Evolutionary conservation across 64 coral and sea anemone species (phyloP).

Genomic region (Montipora efflorescens): DNA sequence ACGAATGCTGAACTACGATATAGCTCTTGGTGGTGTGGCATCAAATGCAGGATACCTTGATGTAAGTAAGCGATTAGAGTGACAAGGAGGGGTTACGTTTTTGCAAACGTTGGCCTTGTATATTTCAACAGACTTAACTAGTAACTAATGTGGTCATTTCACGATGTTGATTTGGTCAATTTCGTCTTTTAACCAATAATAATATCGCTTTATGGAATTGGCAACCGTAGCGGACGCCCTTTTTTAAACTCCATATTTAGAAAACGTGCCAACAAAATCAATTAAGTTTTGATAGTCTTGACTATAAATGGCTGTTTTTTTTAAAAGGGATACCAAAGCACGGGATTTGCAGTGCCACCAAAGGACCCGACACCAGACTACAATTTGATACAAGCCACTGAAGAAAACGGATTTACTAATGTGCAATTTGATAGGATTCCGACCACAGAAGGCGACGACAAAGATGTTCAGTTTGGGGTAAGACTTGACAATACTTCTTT

Average conservation of each 20-base stretch:
- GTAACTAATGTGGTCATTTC: no score
- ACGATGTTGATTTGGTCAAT: no score
- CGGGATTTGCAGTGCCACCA: neutral
- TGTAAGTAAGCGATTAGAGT: neutral
- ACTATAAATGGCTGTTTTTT: neutral
- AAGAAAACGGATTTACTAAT: slow-evolving; percentile 3
- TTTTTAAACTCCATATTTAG: no score
- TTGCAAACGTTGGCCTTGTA: no score
- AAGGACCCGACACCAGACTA: slow-evolving; percentile 8
- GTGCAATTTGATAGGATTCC: slow-evolving; percentile 16
- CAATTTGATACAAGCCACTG: slow-evolving; percentile 10
- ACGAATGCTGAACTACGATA: neutral
- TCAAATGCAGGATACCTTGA: neutral
- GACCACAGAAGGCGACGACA: neutral
- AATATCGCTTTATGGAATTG: no score
- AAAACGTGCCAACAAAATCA: no score
- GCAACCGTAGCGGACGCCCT: no score
- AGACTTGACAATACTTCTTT: neutral
- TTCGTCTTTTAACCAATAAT: no score
- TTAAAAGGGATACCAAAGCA: neutral
- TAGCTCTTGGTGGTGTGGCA: neutral
- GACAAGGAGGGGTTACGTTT: no score
- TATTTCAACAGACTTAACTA: no score
- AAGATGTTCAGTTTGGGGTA: slow-evolving; percentile 26
- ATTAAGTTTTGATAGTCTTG: no score